phyloP scores from a whole-genome alignment of 1,140 invertebrate genomes.

The Hetaerina americana region DNA sequence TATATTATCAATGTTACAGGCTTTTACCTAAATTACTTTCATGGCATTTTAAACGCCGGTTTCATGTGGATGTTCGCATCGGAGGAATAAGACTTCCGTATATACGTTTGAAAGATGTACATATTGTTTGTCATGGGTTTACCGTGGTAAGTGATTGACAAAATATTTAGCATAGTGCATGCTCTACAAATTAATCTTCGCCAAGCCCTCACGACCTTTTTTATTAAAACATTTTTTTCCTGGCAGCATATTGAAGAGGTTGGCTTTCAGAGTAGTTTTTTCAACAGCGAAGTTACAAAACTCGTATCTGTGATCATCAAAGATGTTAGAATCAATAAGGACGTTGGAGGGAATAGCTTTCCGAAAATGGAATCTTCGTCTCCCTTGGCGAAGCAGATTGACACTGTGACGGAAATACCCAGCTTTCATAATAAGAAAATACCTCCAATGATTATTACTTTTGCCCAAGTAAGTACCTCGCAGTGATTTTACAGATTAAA shows the following conservation, averaged over 20 bases:
- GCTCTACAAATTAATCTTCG: neutral
- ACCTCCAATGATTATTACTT: constrained; percentile 60
- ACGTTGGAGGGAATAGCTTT: constrained; percentile 37
- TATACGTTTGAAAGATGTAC: constrained; percentile 49
- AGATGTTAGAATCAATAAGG: constrained; percentile 73
- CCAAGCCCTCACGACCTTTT: neutral
- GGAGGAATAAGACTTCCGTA: constrained; percentile 52
- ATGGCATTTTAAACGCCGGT: constrained; percentile 51
- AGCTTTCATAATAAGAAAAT: constrained; percentile 38
- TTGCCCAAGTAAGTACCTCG: constrained; percentile 59
- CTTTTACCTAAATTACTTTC: constrained; percentile 47
- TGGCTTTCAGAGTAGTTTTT: constrained; percentile 73
- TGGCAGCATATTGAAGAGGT: constrained; percentile 74
- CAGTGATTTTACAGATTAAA: too few relatives aligned
- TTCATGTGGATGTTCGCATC: constrained; percentile 49
- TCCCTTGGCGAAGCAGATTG: neutral
- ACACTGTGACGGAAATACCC: neutral
- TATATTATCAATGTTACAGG: constrained; percentile 28
- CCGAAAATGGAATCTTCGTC: neutral
- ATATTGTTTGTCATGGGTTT: constrained; percentile 49
- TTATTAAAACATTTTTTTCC: constrained; percentile 11
- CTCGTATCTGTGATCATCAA: constrained; percentile 68
- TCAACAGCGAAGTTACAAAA: constrained; percentile 81
- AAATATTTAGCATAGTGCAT: neutral
- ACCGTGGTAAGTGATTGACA: constrained; percentile 43